These are phyloP conservation scores for Oxycera nigricornis DNA, from an alignment of 2,888 invertebrate genomes.

Conservation along the genomic window DNA sequence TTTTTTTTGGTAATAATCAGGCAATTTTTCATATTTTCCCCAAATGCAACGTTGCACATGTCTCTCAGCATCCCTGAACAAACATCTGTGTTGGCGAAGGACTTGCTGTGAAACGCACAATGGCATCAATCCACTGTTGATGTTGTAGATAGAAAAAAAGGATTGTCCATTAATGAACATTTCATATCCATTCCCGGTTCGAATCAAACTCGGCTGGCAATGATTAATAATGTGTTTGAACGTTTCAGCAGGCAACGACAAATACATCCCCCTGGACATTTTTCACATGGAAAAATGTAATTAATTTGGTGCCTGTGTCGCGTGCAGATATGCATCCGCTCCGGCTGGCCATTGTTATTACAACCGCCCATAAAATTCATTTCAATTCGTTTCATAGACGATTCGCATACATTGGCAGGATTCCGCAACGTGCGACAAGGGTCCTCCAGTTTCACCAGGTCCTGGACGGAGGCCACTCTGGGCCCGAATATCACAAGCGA, in stretches of 20 bases:
- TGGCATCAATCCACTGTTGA: too few relatives aligned
- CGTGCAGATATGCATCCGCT: neutral
- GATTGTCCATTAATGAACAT: too few relatives aligned
- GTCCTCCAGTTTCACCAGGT: neutral
- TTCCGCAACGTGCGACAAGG: neutral
- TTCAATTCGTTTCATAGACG: slow-evolving; percentile 17
- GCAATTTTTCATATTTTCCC: too few relatives aligned
- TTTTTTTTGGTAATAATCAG: too few relatives aligned
- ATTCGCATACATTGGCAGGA: neutral
- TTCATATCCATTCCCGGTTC: too few relatives aligned
- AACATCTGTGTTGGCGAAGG: too few relatives aligned
- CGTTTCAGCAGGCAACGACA: neutral
- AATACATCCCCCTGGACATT: neutral
- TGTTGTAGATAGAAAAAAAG: too few relatives aligned
- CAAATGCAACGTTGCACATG: too few relatives aligned
- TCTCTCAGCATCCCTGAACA: too few relatives aligned
- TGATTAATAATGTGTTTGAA: slow-evolving; percentile 5
- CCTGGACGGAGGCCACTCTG: neutral
- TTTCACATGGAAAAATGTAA: slow-evolving; percentile 13
- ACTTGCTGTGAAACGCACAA: too few relatives aligned
- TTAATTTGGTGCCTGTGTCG: slow-evolving; percentile 24
- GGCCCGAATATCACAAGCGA: neutral
- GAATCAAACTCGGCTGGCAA: too few relatives aligned
- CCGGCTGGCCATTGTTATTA: slow-evolving; percentile 10
- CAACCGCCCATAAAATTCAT: slow-evolving; percentile 31